Conservation (phyloP, 2,888 invertebrate genomes). For the Epirrhoe tristata region DNA sequence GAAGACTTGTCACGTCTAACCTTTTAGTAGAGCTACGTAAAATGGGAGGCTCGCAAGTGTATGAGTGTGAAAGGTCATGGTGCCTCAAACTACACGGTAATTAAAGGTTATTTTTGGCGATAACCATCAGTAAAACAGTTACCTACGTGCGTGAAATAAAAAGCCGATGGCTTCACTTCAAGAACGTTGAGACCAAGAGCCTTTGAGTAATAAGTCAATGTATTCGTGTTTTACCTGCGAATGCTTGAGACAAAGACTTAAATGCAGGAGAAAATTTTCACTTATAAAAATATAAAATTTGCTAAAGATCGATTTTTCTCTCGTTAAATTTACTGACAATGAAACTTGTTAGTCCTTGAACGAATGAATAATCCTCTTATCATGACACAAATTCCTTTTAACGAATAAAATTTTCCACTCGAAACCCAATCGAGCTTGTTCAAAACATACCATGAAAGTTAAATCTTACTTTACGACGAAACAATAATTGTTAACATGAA, state of each 20-base stretch:
- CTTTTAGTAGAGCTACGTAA: conserved; percentile 59
- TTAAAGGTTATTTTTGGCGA: conserved; percentile 85
- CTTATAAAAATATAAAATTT: not conserved
- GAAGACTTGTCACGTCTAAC: conserved; percentile 57
- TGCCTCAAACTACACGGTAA: conserved; percentile 81
- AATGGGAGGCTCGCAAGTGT: conserved; percentile 65
- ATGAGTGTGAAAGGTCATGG: conserved; percentile 80
- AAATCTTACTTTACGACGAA: conserved; percentile 42
- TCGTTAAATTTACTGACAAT: not conserved
- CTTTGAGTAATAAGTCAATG: conserved; percentile 72
- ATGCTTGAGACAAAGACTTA: conserved; percentile 49
- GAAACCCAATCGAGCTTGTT: conserved; percentile 23
- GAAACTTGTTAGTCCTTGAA: not conserved
- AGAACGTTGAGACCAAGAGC: conserved; percentile 71
- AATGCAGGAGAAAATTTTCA: conserved; percentile 21
- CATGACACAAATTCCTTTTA: conserved; percentile 21
- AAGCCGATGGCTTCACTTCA: conserved; percentile 71
- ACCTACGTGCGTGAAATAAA: conserved; percentile 79
- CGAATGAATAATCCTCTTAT: conserved; percentile 1
- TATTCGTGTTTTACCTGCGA: conserved; percentile 32
- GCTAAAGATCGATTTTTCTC: not conserved
- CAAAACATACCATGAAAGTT: conserved; percentile 38
- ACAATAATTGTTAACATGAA: conserved; percentile 51
- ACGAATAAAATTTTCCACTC: conserved; percentile 29
- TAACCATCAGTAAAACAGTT: conserved; percentile 84